These are phyloP conservation scores for Osmerus eperlanus DNA, from an alignment of 2,113 vertebrate genomes.

Conservation along the genomic window DNA sequence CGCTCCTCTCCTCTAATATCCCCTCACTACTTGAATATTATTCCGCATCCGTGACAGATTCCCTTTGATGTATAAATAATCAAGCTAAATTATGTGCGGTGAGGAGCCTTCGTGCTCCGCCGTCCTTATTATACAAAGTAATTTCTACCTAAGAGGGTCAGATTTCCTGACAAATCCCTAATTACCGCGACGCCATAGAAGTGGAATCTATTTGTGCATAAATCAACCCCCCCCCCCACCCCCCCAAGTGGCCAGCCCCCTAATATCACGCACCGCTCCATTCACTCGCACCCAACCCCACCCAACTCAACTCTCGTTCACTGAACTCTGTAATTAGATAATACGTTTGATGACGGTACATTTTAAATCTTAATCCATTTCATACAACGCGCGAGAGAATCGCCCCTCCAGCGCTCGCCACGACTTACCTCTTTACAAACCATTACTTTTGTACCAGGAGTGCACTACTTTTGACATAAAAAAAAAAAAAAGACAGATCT, in stretches of 20 bases:
- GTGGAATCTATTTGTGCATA: conserved; percentile 95
- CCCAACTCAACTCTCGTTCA: conserved; percentile 80
- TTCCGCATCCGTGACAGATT: conserved; percentile 83
- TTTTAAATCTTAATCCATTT: conserved; percentile 97
- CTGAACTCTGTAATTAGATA: conserved; percentile 96
- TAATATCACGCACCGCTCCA: conserved; percentile 83
- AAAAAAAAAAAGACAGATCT: conserved; percentile 1
- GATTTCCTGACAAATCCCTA: conserved; percentile 99
- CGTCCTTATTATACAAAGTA: conserved; percentile 97
- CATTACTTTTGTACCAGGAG: conserved; percentile 63
- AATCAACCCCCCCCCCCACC: conserved; percentile 84
- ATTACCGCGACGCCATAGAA: conserved; percentile 90
- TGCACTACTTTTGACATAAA: conserved; percentile 52
- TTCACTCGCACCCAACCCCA: conserved; percentile 80
- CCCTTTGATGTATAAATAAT: conserved; percentile 99
- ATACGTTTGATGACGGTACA: conserved; percentile 90
- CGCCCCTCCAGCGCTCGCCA: conserved; percentile 14
- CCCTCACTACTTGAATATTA: conserved; percentile 85
- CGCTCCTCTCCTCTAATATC: conserved; percentile 49
- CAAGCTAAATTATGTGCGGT: conserved; percentile 92
- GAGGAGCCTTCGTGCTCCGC: conserved; percentile 80
- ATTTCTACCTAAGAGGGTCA: conserved; percentile 99
- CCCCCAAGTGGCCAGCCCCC: conserved; percentile 82
- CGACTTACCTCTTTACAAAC: conserved; percentile 47
- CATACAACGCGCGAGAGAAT: conserved; percentile 84